Base-by-base conservation (phyloP, 2,888 invertebrate species). In the Pocota personata region DNA sequence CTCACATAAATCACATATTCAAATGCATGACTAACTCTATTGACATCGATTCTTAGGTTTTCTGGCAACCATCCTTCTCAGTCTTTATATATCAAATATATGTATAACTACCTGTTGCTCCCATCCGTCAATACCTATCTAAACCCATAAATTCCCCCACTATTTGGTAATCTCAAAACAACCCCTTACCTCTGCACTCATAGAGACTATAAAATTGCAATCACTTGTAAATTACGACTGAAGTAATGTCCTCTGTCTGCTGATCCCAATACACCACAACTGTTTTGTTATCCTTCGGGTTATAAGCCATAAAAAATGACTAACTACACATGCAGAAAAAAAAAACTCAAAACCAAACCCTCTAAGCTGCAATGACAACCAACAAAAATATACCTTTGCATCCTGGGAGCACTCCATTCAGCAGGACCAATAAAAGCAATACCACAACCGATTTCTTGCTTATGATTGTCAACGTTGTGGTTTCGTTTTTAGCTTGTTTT, bases 221-320 rank as follows among this genome's bases (percentile, higher is more conserved):
- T 87, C 87, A 78, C 82, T 46, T 82, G 87, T 82, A 72, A 87
- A 87, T 87, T 87, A 87, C 58, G 77, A 82, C 82, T 87, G 78
- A 87, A 87, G 73, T 82, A 82, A 86, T 82, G 77, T 87, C 82
- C 87, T 73, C 37, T 69, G 77, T 77, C 72, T 82, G 72, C 35
- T 50, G 76, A 62, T 77, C 82, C 16, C 71, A 40, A 40, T 71
- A 19, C 58, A 62, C 76, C 27, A 46, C 62, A 76, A 69, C 82
- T 32, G 50, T 50, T 64, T 46, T 62, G 71, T 62, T 50, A 71
- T 64, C 57, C 71, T 77, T 50, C 16, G 21, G 77, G 82, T 46
- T 71, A 66, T 46, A 67, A 71, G 69, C 69, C 77, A 87, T 87
- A 87, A 87, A 87, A 87, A 87, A 73, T 87, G 87, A 87, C 87